Percentiles rank a stretch among this genome's conserved stretches.
Evolutionary conservation across 2,888 invertebrate species (phyloP).

Genomic region (Meandrusa payeni): DNA sequence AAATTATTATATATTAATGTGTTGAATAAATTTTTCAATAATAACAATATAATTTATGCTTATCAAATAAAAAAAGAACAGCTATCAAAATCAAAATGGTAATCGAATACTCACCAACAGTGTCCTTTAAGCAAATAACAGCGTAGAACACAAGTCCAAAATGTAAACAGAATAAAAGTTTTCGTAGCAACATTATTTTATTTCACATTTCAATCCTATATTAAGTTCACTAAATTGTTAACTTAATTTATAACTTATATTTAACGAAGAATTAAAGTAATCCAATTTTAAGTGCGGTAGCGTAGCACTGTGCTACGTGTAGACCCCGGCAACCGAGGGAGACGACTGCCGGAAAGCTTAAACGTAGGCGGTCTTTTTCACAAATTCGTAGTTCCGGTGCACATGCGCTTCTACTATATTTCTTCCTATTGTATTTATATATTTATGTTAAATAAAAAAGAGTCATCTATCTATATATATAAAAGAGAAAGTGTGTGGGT

Average conservation of each 20-base stretch:
- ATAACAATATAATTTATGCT: too few relatives aligned
- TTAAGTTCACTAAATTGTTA: constrained; percentile 44
- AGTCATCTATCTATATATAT: too few relatives aligned
- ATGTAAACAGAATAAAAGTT: constrained; percentile 74
- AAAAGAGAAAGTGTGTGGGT: too few relatives aligned
- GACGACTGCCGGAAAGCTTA: constrained; percentile 48
- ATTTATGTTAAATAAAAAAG: too few relatives aligned
- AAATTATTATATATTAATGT: too few relatives aligned
- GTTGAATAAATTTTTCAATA: too few relatives aligned
- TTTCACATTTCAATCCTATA: constrained; percentile 58
- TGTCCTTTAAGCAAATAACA: constrained; percentile 78
- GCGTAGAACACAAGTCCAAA: constrained; percentile 78
- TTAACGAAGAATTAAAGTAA: constrained; percentile 3
- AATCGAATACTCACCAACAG: constrained; percentile 58
- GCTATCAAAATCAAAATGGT: too few relatives aligned
- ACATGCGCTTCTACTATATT: constrained; percentile 55
- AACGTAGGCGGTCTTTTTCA: constrained; percentile 33
- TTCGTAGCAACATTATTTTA: constrained; percentile 75
- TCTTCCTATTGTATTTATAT: background rate
- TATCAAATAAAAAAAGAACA: too few relatives aligned
- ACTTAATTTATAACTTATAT: constrained; percentile 6
- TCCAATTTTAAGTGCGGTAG: constrained; percentile 15
- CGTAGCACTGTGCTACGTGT: constrained; percentile 32
- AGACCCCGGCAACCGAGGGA: constrained; percentile 45
- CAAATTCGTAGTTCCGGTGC: constrained; percentile 49